Conservation (phyloP, 2,888 invertebrate genomes). For the Chromoteleia sp. region DNA sequence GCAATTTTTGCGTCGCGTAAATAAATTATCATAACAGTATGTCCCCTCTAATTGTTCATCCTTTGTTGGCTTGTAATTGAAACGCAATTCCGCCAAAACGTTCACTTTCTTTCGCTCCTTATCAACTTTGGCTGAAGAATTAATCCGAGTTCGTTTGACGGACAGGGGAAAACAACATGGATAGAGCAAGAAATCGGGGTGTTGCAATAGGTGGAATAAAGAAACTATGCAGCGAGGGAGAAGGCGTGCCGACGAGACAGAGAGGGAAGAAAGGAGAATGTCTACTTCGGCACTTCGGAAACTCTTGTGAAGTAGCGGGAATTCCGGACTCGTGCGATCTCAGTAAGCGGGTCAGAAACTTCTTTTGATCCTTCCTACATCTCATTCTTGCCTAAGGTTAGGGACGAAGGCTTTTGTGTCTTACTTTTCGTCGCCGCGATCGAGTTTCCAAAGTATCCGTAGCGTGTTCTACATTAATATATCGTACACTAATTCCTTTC, state of each 20-base stretch:
- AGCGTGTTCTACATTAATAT: slow-evolving; percentile 9
- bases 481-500: slow-evolving; percentile 6
- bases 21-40: slow-evolving; percentile 61
- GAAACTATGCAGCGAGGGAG: slow-evolving; percentile 64
- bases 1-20: slow-evolving; percentile 51
- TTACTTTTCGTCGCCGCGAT: slow-evolving; percentile 68
- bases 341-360: slow-evolving; percentile 84
- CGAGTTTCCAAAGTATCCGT: slow-evolving; percentile 47
- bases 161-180: slow-evolving; percentile 72
- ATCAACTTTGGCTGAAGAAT: slow-evolving; percentile 49
- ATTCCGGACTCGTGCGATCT: slow-evolving; percentile 79
- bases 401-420: slow-evolving; percentile 77
- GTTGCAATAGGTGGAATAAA: slow-evolving; percentile 74
- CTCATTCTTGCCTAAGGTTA: slow-evolving; percentile 81
- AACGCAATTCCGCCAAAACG: slow-evolving; percentile 35
- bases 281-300: slow-evolving; percentile 81
- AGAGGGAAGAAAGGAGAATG: slow-evolving; percentile 71
- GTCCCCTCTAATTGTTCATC: slow-evolving; percentile 11
- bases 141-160: slow-evolving; percentile 48
- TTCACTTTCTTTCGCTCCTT: slow-evolving; percentile 58
- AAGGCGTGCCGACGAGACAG: slow-evolving; percentile 15
- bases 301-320: slow-evolving; percentile 81
- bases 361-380: slow-evolving; percentile 81
- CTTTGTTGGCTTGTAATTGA: slow-evolving; percentile 46
- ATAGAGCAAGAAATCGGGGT: slow-evolving; percentile 68